Percentiles rank a stretch among this genome's conserved stretches.
Conservation (phyloP, 2,888 invertebrate genomes). For the Heliconius hortense region DNA sequence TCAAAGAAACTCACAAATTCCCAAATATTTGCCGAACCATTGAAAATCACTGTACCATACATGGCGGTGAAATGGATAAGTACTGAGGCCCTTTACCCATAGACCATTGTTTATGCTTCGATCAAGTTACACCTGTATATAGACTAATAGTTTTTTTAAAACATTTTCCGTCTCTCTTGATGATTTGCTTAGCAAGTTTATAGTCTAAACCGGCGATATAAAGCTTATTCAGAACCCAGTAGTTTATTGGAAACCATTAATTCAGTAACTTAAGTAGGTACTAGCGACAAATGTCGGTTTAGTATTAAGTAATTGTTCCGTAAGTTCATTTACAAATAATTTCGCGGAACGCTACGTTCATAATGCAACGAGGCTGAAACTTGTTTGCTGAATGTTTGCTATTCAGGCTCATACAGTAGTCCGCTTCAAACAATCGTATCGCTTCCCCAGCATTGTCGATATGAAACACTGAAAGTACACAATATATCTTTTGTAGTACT, state of each 20-base stretch:
- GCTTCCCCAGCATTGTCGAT: slow-evolving; percentile 11
- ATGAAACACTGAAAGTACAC: background rate
- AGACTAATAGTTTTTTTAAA: too few species aligned
- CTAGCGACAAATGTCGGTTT: background rate
- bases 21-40: too few species aligned
- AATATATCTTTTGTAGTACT: background rate
- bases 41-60: too few species aligned
- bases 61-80: too few species aligned
- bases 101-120: too few species aligned
- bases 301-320: background rate
- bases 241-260: background rate
- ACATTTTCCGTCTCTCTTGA: too few species aligned
- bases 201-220: too few species aligned
- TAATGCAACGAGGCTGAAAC: slow-evolving; percentile 15
- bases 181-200: too few species aligned
- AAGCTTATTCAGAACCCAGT: background rate
- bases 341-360: background rate
- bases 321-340: slow-evolving; percentile 12
- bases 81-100: too few species aligned
- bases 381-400: slow-evolving; percentile 14
- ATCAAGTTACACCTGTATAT: too few species aligned
- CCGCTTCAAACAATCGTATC: slow-evolving; percentile 32
- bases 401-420: slow-evolving; percentile 1
- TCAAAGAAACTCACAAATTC: too few species aligned
- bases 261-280: too few species aligned